Base-by-base conservation (phyloP, 30 jellyfish, hydroid and myxozoan genomes). In the Aurelia aurita complex sp. Pacific region DNA sequence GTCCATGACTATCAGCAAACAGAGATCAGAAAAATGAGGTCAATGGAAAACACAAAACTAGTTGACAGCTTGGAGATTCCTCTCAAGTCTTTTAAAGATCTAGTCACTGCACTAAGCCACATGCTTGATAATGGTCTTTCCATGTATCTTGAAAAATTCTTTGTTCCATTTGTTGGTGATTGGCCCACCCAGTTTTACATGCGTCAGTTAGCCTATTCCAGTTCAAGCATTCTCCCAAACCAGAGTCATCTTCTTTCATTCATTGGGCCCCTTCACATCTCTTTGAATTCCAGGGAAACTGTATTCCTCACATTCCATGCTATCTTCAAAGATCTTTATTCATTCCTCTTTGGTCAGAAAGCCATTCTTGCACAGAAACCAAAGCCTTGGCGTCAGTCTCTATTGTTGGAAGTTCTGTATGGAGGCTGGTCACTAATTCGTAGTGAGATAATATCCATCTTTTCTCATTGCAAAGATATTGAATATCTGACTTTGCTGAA, bases 161-260 rank as follows among this genome's bases (percentile, higher is more conserved):
- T 80, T 80, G 90, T 67, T 80, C 90, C 90, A 36, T 66, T 80
- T 65, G 74, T 80, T 51, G 90, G 81, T 40, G 90, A 80, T 32
- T 80, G 90, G 90, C 82, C 90, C 8, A 80, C 82, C 19, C 90
- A 80, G 70, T 80, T 80, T 67, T 80, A 66, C 62, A 80, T 80
- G 82, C 81, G 82, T 10, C 90, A 65, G 50, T 15, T 64, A n/a
- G 73, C 64, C 51, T 80, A 52, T 80, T 80, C 74, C 42, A 23
- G 10, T 18, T 2, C 53, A 52, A 67, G 52, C 70, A 62, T 78
- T 52, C 19, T 64, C 23, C 33, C 23, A 5, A 15, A 42, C 17
- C 79, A 63, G 67, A 78, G 79, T 23, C 18, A 64, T 32, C 35
- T 78, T 18, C 69, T 78, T 42, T 66, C 88, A 62, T 78, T 78